Evolutionary conservation across 2,113 vertebrate genomes (phyloP), one percentile per base, ranked within the genome.

Genomic region (Centrocercus urophasianus): DNA sequence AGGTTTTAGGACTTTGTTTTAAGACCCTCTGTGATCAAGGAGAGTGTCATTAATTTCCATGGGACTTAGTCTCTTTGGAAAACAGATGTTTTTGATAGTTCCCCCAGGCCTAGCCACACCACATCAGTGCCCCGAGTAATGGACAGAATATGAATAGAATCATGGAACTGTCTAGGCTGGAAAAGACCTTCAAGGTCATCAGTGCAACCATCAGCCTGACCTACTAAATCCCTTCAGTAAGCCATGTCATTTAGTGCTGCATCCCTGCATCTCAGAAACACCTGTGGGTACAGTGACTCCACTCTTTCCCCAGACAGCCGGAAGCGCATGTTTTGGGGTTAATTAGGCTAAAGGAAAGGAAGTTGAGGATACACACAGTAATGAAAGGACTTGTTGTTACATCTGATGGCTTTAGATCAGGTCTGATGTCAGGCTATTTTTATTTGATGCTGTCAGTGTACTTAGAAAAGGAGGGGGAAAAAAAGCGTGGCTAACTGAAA

Each of bases 51-150:
- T 65, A 10, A 14, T 83, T 91, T 85, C 40, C 17, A 1, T 6
- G 20, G 21, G 13, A 27, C n/a, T 85, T 30, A 15, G 19, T 24
- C 34, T 78, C 28, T 8, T 75, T 6, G 73, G 72, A 61, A 67
- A 82, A 16, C 36, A n/a, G n/a, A 18, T 2, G 5, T 66, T 59
- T 45, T 83, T 74, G 59, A 32, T 11, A n/a, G 69, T 45, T 15
- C 11, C 32, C 6, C 17, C 1, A 18, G 24, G 19, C 18, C 30
- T n/a, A 0, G 2, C 60, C 45, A 30, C 13, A 27, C 34, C 7
- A 17, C 2, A 0, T 5, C 0, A 0, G 20, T 83, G 57, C 67
- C 7, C 1, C 0, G 1, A 69, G 19, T 70, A 45, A 32, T 3
- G 9, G 40, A 7, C 19, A 25, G 54, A 1, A 0, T 18, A 47